Evolutionary conservation across 2,113 vertebrate genomes (phyloP).

Genomic region (Scatophagus argus): DNA sequence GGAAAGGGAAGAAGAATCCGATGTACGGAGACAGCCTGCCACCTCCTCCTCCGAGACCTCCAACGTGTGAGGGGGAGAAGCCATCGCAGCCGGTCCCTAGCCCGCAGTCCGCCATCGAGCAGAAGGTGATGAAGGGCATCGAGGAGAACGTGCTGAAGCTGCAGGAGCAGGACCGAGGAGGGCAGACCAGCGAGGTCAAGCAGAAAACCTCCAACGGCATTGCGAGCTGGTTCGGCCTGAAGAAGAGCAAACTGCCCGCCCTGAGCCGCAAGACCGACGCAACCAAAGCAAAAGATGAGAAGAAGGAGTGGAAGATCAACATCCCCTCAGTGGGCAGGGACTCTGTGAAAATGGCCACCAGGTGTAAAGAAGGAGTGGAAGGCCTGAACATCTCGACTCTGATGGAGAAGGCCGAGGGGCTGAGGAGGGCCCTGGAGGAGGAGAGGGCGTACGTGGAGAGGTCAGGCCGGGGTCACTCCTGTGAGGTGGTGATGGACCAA

Average conservation of each 20-base stretch:
- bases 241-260: conserved; percentile 93
- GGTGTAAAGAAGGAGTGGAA: conserved; percentile 88
- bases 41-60: conserved; percentile 78
- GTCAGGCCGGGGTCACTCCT: conserved; percentile 84
- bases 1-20: conserved; percentile 82
- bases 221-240: conserved; percentile 95
- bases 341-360: conserved; percentile 83
- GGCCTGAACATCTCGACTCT: conserved; percentile 96
- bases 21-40: conserved; percentile 83
- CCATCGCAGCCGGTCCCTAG: conserved; percentile 57
- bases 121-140: conserved; percentile 98
- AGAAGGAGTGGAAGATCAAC: conserved; percentile 85
- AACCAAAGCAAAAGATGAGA: conserved; percentile 85
- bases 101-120: conserved; percentile 92
- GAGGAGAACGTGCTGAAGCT: conserved; percentile 94
- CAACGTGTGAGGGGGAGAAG: conserved; percentile 66
- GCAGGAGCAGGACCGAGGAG: conserved; percentile 89
- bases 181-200: conserved; percentile 84
- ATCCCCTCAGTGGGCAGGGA: conserved; percentile 83
- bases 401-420: conserved; percentile 96
- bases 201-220: conserved; percentile 92
- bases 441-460: conserved; percentile 93
- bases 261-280: conserved; percentile 89
- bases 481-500: conserved; percentile 87
- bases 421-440: conserved; percentile 93